Evolutionary conservation across 2,888 invertebrate genomes (phyloP), one percentile per base, ranked within the genome.

Genomic region (Galerucella nymphaeae): DNA sequence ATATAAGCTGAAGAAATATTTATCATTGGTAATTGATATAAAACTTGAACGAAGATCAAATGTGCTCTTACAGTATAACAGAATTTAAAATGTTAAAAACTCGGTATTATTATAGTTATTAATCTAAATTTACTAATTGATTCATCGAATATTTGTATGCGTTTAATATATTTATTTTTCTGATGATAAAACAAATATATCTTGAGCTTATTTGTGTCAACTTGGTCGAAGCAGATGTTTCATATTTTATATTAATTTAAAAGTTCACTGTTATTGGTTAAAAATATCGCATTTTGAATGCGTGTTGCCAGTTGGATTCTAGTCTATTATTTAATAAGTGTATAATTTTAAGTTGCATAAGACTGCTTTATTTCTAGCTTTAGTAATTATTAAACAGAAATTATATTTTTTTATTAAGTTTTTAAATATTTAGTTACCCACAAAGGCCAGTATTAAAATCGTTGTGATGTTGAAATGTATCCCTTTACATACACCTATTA

Each of bases 401-500:
- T 58, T 41, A 6, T 41, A 55, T 71, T 55, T 16, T 55, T 59
- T 61, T 20, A 14, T 58, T 18, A 57, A 70, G 65, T 65, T 63
- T 41, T 64, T 65, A 59, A 48, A 16, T 65, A 11, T 67, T 42
- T 59, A 68, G 48, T 59, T 59, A 67, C 59, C 67, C 59, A 59
- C 42, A 55, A 61, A 61, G 72, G 72, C 67, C 67, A 72, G 62
- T 72, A 63, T 72, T 67, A 72, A 55, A 11, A 63, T 53, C 45
- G 53, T 48, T 66, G 68, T 68, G 68, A 68, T 72, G 61, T 69
- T 5, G 23, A 9, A 30, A 45, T 55, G n/a, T 41, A 67, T 72
- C 67, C 67, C 72, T 72, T 72, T 67, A 72, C 72, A 71, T 62
- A 38, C 53, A 67, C 14, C 30, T 67, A 16, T 48, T 53, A 30